A percentile compares a stretch with the other conserved stretches of the same genome.
phyloP scores from a whole-genome alignment of 2,113 vertebrate species.

The Oplegnathus fasciatus region DNA sequence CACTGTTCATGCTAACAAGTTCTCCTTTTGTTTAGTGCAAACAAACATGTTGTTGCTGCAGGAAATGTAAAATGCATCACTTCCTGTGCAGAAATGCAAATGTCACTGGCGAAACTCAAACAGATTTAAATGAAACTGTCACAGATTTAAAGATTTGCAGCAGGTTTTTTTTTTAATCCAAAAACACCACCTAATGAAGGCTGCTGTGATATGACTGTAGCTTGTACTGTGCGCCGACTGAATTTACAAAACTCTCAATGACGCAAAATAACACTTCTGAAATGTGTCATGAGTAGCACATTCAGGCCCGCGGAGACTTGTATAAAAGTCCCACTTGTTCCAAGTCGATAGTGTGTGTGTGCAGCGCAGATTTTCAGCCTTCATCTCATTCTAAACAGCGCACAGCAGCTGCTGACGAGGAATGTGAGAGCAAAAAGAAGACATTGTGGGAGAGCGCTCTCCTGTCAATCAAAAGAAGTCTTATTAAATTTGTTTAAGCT shows the following conservation, averaged over 20 bases:
- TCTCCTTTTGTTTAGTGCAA: not conserved
- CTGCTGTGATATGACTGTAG: slow-evolving; percentile 22
- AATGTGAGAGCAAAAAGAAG: slow-evolving; percentile 82
- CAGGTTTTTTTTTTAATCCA: not conserved
- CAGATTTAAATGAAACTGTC: slow-evolving; percentile 11
- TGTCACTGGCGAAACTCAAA: not conserved
- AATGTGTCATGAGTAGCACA: slow-evolving; percentile 72
- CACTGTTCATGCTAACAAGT: not conserved
- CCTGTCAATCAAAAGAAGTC: slow-evolving; percentile 80
- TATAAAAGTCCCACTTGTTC: slow-evolving; percentile 78
- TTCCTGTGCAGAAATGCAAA: slow-evolving; percentile 25
- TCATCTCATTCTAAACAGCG: slow-evolving; percentile 71
- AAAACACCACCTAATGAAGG: slow-evolving; percentile 25
- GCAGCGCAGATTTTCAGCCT: slow-evolving; percentile 57
- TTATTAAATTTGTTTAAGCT: slow-evolving; percentile 84
- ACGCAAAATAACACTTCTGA: slow-evolving; percentile 62
- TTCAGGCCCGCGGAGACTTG: slow-evolving; percentile 56
- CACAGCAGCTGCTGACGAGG: slow-evolving; percentile 82
- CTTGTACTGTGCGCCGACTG: slow-evolving; percentile 8
- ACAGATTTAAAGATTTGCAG: slow-evolving; percentile 27
- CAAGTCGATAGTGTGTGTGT: slow-evolving; percentile 50
- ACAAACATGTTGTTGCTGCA: not conserved
- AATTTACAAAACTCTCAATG: slow-evolving; percentile 52
- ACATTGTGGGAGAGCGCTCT: slow-evolving; percentile 80
- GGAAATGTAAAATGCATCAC: slow-evolving; percentile 19